Evolutionary conservation across 2,797 vertebrate species (phyloP).

Genomic region (Cossypha heuglini): DNA sequence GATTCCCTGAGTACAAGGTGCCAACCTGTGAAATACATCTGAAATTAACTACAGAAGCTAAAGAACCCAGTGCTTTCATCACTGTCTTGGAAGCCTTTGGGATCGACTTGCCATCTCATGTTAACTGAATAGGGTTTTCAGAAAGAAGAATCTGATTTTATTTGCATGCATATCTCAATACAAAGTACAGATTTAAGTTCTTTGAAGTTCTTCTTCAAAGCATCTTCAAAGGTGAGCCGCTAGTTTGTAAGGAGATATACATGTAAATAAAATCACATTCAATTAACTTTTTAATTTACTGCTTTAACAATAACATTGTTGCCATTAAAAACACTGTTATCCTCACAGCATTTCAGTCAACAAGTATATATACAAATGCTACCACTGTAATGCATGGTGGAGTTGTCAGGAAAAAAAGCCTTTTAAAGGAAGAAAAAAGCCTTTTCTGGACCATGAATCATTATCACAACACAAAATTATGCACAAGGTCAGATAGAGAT

Average conservation of each 20-base stretch:
- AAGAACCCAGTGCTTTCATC: constrained; percentile 15
- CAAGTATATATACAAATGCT: not conserved
- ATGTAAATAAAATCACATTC: constrained; percentile 27
- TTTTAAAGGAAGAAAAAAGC: not conserved
- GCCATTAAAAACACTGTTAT: not conserved
- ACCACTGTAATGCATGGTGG: not conserved
- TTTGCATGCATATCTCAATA: constrained; percentile 58
- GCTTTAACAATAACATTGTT: constrained; percentile 20
- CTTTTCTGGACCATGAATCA: not conserved
- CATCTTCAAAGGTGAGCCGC: constrained; percentile 16
- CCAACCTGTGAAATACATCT: not conserved
- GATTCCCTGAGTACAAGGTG: not conserved
- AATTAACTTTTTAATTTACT: constrained; percentile 32
- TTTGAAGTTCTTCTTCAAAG: constrained; percentile 61
- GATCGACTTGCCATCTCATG: not conserved
- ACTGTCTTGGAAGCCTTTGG: not conserved
- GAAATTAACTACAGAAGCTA: not conserved
- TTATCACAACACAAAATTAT: not conserved
- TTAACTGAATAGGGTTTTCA: not conserved
- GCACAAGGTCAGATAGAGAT: not conserved
- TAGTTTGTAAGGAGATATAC: constrained; percentile 7
- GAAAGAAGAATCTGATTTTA: constrained; percentile 29
- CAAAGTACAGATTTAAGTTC: not conserved
- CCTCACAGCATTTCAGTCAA: not conserved
- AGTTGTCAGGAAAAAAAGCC: not conserved